These are phyloP conservation scores for Drosophila teissieri DNA, from an alignment of 1,140 invertebrate genomes.

Conservation along the genomic window DNA sequence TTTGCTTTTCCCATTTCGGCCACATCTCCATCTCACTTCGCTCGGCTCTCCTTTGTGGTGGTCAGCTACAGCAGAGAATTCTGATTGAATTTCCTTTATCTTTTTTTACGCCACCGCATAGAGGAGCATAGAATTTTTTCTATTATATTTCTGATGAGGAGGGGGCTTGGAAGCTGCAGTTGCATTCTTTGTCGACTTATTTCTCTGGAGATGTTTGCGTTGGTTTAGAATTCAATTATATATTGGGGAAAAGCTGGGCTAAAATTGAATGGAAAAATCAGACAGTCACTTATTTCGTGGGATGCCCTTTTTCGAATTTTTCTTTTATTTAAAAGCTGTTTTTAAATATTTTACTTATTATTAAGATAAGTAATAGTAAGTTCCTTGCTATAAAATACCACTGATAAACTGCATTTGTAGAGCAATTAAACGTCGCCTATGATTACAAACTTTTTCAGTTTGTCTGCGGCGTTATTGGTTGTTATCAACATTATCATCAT, in stretches of 20 bases:
- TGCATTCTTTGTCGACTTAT: conserved; percentile 58
- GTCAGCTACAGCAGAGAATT: conserved; percentile 55
- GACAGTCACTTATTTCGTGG: too few relatives aligned
- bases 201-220: conserved; percentile 71
- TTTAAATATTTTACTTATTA: too few relatives aligned
- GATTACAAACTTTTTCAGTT: background rate
- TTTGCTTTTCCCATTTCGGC: conserved; percentile 35
- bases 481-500: conserved; percentile 54
- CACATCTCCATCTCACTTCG: conserved; percentile 20
- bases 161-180: conserved; percentile 13
- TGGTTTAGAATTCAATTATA: conserved; percentile 80
- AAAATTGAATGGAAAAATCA: conserved; percentile 2
- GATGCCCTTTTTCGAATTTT: conserved; percentile 6
- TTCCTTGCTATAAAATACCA: too few relatives aligned
- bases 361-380: too few relatives aligned
- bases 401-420: background rate
- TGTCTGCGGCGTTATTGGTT: conserved; percentile 23
- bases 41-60: conserved; percentile 32
- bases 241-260: conserved; percentile 42
- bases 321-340: too few relatives aligned
- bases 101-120: conserved; percentile 38
- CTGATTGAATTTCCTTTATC: conserved; percentile 72
- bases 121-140: conserved; percentile 46
- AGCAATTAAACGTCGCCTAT: background rate
- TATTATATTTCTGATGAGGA: conserved; percentile 51